Evolutionary conservation across 2,888 invertebrate genomes (phyloP).

Genomic region (Callimorpha dominula): DNA sequence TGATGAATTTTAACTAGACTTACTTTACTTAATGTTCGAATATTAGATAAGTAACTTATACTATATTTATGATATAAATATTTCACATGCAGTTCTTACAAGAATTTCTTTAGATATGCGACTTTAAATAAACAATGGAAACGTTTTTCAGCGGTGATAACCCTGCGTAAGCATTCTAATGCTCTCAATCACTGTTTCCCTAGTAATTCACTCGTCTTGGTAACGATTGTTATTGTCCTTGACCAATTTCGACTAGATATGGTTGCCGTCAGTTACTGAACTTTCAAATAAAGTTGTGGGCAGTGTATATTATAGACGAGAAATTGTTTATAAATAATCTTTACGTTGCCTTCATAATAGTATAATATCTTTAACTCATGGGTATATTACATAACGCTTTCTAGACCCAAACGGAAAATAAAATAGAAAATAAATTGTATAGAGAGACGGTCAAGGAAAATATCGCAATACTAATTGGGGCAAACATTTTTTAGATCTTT

Average conservation of each 20-base stretch:
- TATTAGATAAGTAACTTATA: no score
- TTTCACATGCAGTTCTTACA: neutral
- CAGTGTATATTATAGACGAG: neutral
- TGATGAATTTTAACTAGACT: no score
- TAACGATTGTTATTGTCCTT: constrained; percentile 43
- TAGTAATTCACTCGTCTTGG: constrained; percentile 28
- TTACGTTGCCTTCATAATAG: neutral
- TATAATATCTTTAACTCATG: no score
- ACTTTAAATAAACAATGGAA: neutral
- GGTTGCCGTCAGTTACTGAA: constrained; percentile 41
- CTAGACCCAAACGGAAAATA: no score
- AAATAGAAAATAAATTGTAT: no score
- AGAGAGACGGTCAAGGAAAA: no score
- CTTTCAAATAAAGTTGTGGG: constrained; percentile 23
- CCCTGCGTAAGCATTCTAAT: constrained; percentile 40
- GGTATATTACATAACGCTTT: no score
- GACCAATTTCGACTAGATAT: constrained; percentile 44
- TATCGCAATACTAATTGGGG: no score
- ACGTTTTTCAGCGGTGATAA: constrained; percentile 23
- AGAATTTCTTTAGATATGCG: neutral
- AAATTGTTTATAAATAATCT: neutral
- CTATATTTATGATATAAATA: no score
- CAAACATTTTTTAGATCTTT: no score
- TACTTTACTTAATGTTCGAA: no score
- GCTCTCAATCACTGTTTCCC: constrained; percentile 44